Evolutionary conservation across 2,797 vertebrate genomes (phyloP).

Genomic region (Sebastes oblongus): DNA sequence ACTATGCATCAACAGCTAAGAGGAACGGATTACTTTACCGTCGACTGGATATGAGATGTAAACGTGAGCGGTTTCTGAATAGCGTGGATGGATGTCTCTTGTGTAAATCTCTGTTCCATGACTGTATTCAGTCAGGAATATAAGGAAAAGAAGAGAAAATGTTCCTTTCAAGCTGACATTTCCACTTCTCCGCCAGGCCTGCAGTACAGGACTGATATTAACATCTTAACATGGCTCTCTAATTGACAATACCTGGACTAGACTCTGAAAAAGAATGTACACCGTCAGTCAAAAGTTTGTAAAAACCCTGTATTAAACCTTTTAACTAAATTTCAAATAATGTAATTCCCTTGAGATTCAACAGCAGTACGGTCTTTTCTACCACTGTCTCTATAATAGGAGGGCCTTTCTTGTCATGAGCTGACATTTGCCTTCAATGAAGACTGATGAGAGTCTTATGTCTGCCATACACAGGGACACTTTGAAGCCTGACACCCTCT

Average conservation of each 20-base stretch:
- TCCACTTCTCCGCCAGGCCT: background rate
- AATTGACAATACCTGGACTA: background rate
- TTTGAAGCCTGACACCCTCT: too few relatives aligned
- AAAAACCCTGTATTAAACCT: background rate
- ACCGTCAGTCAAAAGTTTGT: background rate
- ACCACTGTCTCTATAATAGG: background rate
- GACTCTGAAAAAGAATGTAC: background rate
- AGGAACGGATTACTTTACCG: background rate
- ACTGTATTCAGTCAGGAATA: background rate
- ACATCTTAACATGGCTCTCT: background rate
- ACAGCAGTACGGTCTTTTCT: background rate
- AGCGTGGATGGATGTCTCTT: background rate
- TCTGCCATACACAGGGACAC: too few relatives aligned
- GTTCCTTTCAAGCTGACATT: background rate
- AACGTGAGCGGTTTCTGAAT: constrained; percentile 16
- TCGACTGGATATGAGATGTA: background rate
- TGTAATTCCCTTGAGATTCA: background rate
- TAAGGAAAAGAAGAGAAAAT: background rate
- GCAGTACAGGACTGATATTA: background rate
- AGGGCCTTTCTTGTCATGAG: background rate
- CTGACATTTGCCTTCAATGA: background rate
- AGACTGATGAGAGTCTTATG: background rate
- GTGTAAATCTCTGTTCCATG: background rate
- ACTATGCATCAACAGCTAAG: constrained; percentile 19
- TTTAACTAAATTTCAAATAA: background rate